Base-by-base conservation (phyloP, 2,888 invertebrate species). In the Dryadula phaetusa region DNA sequence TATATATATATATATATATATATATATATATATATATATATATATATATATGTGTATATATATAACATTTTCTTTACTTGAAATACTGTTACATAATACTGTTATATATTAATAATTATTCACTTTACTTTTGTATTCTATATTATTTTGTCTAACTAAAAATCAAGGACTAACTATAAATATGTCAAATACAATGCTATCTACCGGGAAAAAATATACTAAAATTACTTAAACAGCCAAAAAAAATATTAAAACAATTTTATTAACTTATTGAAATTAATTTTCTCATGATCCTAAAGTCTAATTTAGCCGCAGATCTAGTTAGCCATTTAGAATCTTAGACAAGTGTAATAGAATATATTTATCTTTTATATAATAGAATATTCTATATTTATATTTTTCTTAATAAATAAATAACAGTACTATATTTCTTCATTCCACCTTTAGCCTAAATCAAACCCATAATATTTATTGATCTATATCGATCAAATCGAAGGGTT, bases 401-500 rank as follows among this genome's bases (percentile, higher is more conserved):
- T 58, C 42, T 16, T 3, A 4, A 32, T 25, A 14, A 16, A 44
- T 18, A 42, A 16, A 28, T 44, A 40, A 40, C 22, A 54, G 37
- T 37, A n/a, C 1, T 22, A 22, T 54, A 18, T n/a, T 34, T 12
- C 14, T 54, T 14, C 22, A 60, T 60, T 44, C 72, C 76, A 76
- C 76, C 76, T 74, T 34, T 71, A 66, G 64, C 44, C 54, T 62
- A 69, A 71, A 56, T 42, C 64, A 66, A 70, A 67, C 60, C 63
- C 61, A 68, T 52, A 65, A 74, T 70, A 70, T 74, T 76, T 74
- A 74, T 74, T 70, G 56, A 25, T 70, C 63, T 54, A 18, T 54
- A 64, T 64, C 54, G 78, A 80, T 80, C 75, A 75, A 76, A 80
- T 79, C 75, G 73, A 79, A 80, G 79, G 81, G 81, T 86, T 85